phyloP scores from a whole-genome alignment of 1,140 invertebrate species.

The Leptinotarsa lineolata region DNA sequence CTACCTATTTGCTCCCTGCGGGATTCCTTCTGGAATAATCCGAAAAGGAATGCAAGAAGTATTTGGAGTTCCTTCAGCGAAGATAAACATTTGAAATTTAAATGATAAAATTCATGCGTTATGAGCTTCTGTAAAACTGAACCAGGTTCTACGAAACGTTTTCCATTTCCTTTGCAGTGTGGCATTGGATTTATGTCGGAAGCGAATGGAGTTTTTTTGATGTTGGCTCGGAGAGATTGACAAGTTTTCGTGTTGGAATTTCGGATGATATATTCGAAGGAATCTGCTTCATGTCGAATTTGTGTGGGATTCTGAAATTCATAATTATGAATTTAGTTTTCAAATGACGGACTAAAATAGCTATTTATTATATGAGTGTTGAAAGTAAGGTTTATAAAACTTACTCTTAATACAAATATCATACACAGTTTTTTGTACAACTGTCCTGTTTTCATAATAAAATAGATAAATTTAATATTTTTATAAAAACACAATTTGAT shows the following conservation, averaged over 20 bases:
- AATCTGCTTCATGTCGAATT: background rate
- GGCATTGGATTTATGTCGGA: background rate
- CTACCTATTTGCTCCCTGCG: background rate
- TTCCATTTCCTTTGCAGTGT: background rate
- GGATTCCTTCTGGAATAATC: conserved; percentile 33
- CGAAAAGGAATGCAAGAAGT: conserved; percentile 28
- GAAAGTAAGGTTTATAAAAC: too few relatives aligned
- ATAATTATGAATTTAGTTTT: too few relatives aligned
- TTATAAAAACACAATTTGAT: too few relatives aligned
- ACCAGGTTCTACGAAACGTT: conserved; percentile 11
- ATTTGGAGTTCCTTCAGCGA: conserved; percentile 2
- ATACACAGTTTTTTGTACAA: too few relatives aligned
- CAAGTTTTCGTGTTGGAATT: conserved; percentile 19
- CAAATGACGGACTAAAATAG: too few relatives aligned
- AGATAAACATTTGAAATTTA: conserved; percentile 39
- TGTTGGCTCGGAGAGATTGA: conserved; percentile 13
- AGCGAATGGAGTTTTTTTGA: conserved; percentile 9
- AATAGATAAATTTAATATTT: too few relatives aligned
- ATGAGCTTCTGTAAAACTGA: conserved; percentile 7
- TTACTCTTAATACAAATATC: too few relatives aligned
- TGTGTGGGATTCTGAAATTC: background rate
- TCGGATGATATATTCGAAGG: background rate
- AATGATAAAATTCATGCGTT: conserved; percentile 25
- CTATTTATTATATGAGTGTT: too few relatives aligned
- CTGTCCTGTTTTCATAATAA: too few relatives aligned